These are phyloP conservation scores for Actenoides lindsayi DNA, from an alignment of 2,113 vertebrate species.

Conservation along the genomic window DNA sequence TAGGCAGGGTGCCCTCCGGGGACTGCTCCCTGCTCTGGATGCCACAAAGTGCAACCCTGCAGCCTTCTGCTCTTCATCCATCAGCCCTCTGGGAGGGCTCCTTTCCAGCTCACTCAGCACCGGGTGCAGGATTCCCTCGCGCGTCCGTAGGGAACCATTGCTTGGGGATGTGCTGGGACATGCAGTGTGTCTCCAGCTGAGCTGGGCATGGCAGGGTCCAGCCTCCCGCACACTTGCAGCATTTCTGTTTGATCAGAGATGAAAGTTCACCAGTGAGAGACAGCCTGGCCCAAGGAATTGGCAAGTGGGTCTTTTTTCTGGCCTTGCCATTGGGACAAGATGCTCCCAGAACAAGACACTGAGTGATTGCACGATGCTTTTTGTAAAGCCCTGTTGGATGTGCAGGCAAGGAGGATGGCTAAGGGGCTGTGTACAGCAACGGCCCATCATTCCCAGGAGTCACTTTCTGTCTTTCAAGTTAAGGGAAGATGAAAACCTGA, in stretches of 20 bases:
- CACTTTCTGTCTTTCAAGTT: background rate
- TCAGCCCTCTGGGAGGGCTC: background rate
- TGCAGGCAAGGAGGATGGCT: background rate
- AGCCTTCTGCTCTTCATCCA: background rate
- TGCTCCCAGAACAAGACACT: background rate
- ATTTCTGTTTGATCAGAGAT: background rate
- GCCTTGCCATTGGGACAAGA: background rate
- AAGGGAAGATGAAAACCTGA: background rate
- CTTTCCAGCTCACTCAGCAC: background rate
- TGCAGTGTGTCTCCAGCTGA: background rate
- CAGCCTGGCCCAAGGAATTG: background rate
- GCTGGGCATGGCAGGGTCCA: background rate
- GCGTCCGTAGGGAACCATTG: accelerated
- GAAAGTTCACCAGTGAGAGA: background rate
- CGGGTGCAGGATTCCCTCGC: background rate
- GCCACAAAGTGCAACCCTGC: background rate
- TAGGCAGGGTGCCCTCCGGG: background rate
- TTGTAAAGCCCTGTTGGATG: background rate
- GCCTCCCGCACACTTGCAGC: no score
- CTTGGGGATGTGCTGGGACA: accelerated
- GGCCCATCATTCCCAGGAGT: background rate
- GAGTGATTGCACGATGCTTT: background rate
- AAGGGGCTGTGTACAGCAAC: background rate
- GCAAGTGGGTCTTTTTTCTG: background rate
- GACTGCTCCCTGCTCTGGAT: background rate